Evolutionary conservation across 2,888 invertebrate species (phyloP).

Genomic region (Troglohyphantes excavatus): DNA sequence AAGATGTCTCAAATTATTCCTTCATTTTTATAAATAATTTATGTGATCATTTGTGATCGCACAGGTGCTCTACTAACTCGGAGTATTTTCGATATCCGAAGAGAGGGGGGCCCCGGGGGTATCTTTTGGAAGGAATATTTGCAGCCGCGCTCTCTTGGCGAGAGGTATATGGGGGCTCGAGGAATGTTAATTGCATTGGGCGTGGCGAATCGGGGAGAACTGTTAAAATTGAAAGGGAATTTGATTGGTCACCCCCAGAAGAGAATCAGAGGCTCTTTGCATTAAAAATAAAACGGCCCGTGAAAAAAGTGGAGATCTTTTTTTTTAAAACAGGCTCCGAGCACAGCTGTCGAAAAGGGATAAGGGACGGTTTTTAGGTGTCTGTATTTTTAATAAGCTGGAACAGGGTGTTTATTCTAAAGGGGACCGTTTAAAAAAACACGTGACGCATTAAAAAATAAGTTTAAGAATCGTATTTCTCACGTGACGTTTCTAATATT

Average conservation of each 20-base stretch:
- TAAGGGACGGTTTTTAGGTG: not conserved
- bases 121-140: not conserved
- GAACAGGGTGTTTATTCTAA: too few species aligned
- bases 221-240: conserved; percentile 5
- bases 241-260: conserved; percentile 1
- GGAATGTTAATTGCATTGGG: conserved; percentile 6
- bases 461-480: too few species aligned
- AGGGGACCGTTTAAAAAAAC: too few species aligned
- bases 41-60: conserved; percentile 9
- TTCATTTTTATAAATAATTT: conserved; percentile 9
- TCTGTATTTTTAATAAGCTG: not conserved
- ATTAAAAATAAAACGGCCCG: not conserved
- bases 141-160: not conserved
- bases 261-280: not conserved
- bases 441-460: too few species aligned
- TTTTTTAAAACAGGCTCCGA: not conserved
- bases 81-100: too few species aligned
- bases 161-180: conserved; percentile 4
- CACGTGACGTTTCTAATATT: too few species aligned
- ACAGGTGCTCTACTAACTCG: conserved; percentile 1
- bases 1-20: conserved; percentile 6
- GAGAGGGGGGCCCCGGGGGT: not conserved
- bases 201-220: conserved; percentile 2
- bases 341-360: not conserved
- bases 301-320: not conserved